Conservation (phyloP, 2,888 invertebrate species). For the Perizoma flavofasciatum region DNA sequence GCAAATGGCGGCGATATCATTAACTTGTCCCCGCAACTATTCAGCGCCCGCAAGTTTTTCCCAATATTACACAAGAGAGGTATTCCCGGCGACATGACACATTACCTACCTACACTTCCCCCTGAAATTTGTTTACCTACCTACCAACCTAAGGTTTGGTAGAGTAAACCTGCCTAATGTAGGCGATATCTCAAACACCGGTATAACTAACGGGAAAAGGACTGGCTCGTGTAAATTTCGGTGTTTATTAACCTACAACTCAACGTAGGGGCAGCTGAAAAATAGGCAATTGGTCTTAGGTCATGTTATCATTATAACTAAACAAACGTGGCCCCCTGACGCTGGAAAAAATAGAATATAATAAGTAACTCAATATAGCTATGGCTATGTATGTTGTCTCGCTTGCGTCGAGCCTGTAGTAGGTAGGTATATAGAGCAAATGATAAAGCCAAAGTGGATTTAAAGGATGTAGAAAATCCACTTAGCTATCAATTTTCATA, state of each 20-base stretch:
- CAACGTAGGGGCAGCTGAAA: not conserved
- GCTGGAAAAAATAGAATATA: too few species aligned
- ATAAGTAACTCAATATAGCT: too few species aligned
- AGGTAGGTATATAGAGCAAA: not conserved
- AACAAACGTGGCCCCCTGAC: too few species aligned
- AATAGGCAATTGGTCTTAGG: constrained; percentile 1
- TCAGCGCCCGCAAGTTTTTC: constrained; percentile 76
- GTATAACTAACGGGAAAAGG: constrained; percentile 15
- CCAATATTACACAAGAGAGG: constrained; percentile 76
- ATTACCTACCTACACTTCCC: constrained; percentile 46
- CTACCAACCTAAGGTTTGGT: not conserved
- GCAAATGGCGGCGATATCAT: constrained; percentile 82
- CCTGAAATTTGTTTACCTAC: constrained; percentile 55
- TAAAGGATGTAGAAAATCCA: constrained; percentile 9
- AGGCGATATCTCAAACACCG: constrained; percentile 37
- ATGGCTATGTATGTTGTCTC: too few species aligned
- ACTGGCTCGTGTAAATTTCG: not conserved
- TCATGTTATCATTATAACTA: not conserved
- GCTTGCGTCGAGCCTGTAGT: too few species aligned
- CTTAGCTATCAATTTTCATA: constrained; percentile 30
- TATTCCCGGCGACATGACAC: constrained; percentile 58
- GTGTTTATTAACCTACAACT: not conserved
- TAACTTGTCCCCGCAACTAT: constrained; percentile 81
- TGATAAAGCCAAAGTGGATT: not conserved
- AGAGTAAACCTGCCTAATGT: constrained; percentile 18